Conservation (phyloP, 2,113 vertebrate species). For the Gasterosteus aculeatus region DNA sequence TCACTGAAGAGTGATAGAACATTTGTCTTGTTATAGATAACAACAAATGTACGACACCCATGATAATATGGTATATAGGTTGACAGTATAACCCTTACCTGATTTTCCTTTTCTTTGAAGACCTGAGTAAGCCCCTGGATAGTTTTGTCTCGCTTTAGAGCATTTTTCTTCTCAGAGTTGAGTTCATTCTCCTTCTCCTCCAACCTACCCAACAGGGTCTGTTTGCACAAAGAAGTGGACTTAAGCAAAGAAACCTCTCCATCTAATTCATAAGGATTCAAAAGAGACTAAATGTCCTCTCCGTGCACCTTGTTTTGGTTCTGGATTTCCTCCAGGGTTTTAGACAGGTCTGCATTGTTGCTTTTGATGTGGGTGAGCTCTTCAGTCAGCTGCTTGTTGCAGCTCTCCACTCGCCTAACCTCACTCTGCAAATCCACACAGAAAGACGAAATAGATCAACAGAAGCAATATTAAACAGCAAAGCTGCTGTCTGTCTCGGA, state of each 20-base stretch:
- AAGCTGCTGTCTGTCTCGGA: slow-evolving; percentile 6
- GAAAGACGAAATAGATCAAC: slow-evolving; percentile 25
- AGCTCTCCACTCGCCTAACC: slow-evolving; percentile 66
- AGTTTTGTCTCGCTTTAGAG: slow-evolving; percentile 95
- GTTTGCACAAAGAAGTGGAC: slow-evolving; percentile 49
- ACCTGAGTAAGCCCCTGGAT: slow-evolving; percentile 93
- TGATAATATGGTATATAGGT: not conserved
- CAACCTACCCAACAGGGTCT: slow-evolving; percentile 85
- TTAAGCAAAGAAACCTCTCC: not conserved
- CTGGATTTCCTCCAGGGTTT: slow-evolving; percentile 73
- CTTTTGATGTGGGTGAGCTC: slow-evolving; percentile 71
- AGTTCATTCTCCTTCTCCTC: slow-evolving; percentile 88
- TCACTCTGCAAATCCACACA: slow-evolving; percentile 63
- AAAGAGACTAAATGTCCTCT: not conserved
- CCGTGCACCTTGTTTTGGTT: slow-evolving; percentile 75
- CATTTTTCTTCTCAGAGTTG: slow-evolving; percentile 89
- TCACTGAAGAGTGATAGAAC: not conserved
- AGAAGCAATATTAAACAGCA: not conserved
- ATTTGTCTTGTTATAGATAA: not conserved
- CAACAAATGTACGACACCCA: not conserved
- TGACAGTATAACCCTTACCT: slow-evolving; percentile 75
- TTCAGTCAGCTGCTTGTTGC: slow-evolving; percentile 72
- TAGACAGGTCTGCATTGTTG: slow-evolving; percentile 66
- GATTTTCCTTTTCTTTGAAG: slow-evolving; percentile 91
- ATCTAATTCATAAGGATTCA: not conserved